Base-by-base conservation (phyloP, 2,888 invertebrate genomes). In the Aphodius granarius region DNA sequence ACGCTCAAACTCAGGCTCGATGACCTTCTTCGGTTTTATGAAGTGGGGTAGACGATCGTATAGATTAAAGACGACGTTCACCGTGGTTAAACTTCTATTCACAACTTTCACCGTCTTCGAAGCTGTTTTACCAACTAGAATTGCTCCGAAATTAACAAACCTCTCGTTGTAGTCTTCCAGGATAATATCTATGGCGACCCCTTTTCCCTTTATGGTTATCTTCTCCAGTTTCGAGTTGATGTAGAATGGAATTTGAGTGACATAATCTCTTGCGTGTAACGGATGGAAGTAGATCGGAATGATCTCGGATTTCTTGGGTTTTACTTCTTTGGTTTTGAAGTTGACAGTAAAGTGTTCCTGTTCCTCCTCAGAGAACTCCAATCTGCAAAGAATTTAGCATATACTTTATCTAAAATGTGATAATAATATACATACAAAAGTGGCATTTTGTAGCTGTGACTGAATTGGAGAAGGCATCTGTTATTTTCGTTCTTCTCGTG, bases 261-360 rank as follows among this genome's bases (percentile, higher is more conserved):
- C 86, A 79, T 91, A 91, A 73, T 85, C 83, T 71, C 86, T 86
- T 5, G 88, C 86, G 81, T 89, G 87, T 75, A 87, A 87, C 0
- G 92, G 92, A 76, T 89, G 89, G 79, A 92, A 92, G 81, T 84
- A 87, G 73, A 92, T 88, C 0, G 87, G 82, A 75, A 92, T 87
- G 78, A 86, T 86, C 43, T 87, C 79, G n/a, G 86, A 85, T 75
- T 85, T 84, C 3, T 86, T 86, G 0, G 90, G 86, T n/a, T 83
- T 81, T 66, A 92, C 84, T 16, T 83, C 83, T 15, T 86, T 85
- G 16, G 87, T 84, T 62, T 86, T 85, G 73, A 88, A 88, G 65
- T 89, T 86, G 1, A 91, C 85, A 63, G 87, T 88, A n/a, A 92
- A 81, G 81, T 90, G 89, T 0, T 89, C 88, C 23, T 86, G 81